phyloP scores from a whole-genome alignment of 1,140 invertebrate genomes.

The Steinernema feltiae region DNA sequence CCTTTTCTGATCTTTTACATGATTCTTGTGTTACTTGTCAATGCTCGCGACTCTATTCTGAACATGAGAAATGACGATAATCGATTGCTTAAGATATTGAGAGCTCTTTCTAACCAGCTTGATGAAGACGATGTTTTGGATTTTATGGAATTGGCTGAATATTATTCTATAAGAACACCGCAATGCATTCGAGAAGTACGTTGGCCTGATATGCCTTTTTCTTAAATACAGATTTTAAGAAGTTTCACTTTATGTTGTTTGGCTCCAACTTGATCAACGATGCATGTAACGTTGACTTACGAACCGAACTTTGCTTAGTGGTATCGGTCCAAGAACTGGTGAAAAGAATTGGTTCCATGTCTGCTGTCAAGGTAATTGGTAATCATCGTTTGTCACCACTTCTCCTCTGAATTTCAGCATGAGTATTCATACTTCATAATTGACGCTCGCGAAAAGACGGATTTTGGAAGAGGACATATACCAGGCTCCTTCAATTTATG shows the following conservation, averaged over 20 bases:
- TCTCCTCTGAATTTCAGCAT: conserved; percentile 56
- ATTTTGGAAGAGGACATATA: conserved; percentile 91
- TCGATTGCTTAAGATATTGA: conserved; percentile 34
- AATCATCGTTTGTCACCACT: conserved; percentile 5
- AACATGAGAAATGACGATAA: conserved; percentile 33
- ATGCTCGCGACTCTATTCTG: conserved; percentile 67
- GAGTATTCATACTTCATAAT: conserved; percentile 82
- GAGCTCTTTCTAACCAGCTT: conserved; percentile 41
- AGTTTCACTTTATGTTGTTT: conserved; percentile 62
- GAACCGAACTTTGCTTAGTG: conserved; percentile 83
- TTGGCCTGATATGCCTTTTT: conserved; percentile 15
- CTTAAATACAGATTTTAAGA: conserved; percentile 57
- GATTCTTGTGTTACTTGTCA: conserved; percentile 86
- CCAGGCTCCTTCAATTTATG: conserved; percentile 95
- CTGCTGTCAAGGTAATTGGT: conserved; percentile 32
- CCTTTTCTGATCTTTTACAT: conserved; percentile 93
- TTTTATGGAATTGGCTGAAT: conserved; percentile 81
- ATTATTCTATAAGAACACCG: conserved; percentile 86
- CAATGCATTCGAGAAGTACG: conserved; percentile 74
- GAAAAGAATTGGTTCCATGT: conserved; percentile 31
- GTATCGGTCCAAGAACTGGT: conserved; percentile 68
- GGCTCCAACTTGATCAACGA: conserved; percentile 59
- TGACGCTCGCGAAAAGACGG: conserved; percentile 88
- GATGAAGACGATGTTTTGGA: conserved; percentile 82
- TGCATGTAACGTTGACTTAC: conserved; percentile 61